phyloP scores from a whole-genome alignment of 2,113 vertebrate genomes.

The Heterochromis multidens region DNA sequence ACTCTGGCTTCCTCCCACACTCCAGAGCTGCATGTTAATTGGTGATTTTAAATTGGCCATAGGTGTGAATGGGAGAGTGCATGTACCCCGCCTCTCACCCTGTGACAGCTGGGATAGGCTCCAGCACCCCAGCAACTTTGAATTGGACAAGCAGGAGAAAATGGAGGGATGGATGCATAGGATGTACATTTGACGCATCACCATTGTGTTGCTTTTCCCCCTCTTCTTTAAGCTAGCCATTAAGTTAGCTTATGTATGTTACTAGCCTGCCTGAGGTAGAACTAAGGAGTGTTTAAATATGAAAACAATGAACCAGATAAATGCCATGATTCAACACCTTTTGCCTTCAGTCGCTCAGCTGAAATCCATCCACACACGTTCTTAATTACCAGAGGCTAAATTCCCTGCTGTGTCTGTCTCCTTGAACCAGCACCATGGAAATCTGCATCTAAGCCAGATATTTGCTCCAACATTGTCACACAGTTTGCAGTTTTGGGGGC shows the following conservation, averaged over 20 bases:
- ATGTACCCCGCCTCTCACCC: too few species aligned
- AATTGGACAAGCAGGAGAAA: too few species aligned
- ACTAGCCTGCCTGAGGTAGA: neutral
- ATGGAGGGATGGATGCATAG: neutral
- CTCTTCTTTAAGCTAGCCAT: neutral
- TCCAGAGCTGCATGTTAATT: too few species aligned
- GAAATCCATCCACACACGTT: neutral
- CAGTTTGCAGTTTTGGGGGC: neutral
- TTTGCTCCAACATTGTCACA: neutral
- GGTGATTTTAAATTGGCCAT: too few species aligned
- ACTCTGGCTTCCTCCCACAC: too few species aligned
- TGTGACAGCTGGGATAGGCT: too few species aligned
- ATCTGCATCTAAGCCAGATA: neutral
- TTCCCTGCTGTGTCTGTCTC: neutral
- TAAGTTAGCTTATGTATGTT: neutral
- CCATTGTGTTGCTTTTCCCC: neutral
- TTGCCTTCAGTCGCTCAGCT: neutral
- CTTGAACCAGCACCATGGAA: neutral
- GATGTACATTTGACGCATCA: neutral
- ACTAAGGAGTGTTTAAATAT: neutral
- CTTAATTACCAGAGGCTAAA: neutral
- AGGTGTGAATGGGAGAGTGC: too few species aligned
- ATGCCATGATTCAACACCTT: neutral
- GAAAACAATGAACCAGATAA: neutral
- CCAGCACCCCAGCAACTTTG: too few species aligned